Percentiles rank a stretch among this genome's conserved stretches.
Evolutionary conservation across 2,797 vertebrate genomes (phyloP).

Genomic region (Podargus strigoides): DNA sequence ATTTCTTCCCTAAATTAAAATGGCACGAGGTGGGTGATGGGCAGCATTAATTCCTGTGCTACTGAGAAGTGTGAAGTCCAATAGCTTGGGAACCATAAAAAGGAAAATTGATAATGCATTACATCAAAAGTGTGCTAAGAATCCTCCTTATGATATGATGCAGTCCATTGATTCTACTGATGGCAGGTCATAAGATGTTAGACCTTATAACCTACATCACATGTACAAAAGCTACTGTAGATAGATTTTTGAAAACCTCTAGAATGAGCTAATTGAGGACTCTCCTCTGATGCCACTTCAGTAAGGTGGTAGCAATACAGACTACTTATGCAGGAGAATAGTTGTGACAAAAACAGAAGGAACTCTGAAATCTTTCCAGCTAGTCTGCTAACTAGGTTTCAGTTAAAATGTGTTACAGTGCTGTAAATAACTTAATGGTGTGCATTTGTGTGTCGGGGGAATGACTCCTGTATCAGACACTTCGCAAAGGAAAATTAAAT

Average conservation of each 20-base stretch:
- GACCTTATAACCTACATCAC: background rate
- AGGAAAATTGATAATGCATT: background rate
- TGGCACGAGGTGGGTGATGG: background rate
- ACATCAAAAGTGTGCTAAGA: background rate
- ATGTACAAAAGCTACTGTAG: background rate
- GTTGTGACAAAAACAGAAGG: background rate
- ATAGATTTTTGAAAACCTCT: background rate
- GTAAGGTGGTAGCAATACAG: background rate
- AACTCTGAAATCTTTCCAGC: background rate
- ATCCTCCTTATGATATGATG: background rate
- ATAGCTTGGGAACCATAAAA: background rate
- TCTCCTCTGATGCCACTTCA: background rate
- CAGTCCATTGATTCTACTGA: background rate
- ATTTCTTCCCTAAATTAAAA: slow-evolving; percentile 28
- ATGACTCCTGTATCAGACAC: background rate
- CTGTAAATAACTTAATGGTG: background rate
- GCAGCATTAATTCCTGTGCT: slow-evolving; percentile 6
- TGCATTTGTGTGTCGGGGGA: background rate
- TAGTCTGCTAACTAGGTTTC: background rate
- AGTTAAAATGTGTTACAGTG: background rate
- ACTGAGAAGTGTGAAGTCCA: background rate
- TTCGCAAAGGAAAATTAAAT: background rate
- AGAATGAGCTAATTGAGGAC: background rate
- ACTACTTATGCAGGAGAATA: background rate
- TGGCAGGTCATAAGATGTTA: background rate